Base-by-base conservation (phyloP, 2,113 vertebrate genomes). In the Cercocebus atys region DNA sequence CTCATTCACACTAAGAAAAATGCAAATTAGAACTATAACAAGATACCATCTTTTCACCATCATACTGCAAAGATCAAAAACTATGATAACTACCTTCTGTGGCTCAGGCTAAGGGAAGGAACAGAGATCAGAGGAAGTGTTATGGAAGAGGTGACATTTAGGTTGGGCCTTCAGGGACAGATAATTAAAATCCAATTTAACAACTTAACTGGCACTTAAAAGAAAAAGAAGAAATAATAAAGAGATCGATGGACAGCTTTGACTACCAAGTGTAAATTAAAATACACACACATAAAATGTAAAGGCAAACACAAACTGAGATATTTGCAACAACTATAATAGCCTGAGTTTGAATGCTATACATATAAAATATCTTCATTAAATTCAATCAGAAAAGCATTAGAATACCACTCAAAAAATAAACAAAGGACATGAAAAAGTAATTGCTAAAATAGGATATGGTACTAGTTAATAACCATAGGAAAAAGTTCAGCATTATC, bases 151-250 rank as follows among this genome's bases (percentile, higher is more conserved):
- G 75, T 95, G 95, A 92, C 97, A 95, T 98, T 96, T 94, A 80
- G 93, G 83, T 47, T 75, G 79, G 75, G 59, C 87, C 64, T 68
- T 55, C 72, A 45, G 85, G 78, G 72, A 64, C 90, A 96, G 93
- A 93, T 94, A 78, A 96, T 97, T 97, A 95, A 92, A 95, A 98
- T 96, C 90, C 87, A 97, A 93, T 92, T 88, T 95, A 95, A 66
- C 96, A 96, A 90, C 75, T 97, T 79, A 52, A 64, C 79, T 96
- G 91, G 90, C 92, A 96, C 96, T 97, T 98, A 89, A 97, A 97
- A 96, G 95, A 57, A 73, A 95, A 88, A 50, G 84, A 89, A 89
- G 50, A 61, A 92, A 50, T 92, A 76, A 84, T 95, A 93, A 82
- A 82, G 75, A n/a, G 70, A 72, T 95, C 57, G 94, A 90, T 23